Percentiles rank a stretch among this genome's conserved stretches.
These are phyloP conservation scores for Drosophila subsilvestris DNA, from an alignment of 2,888 invertebrate genomes.

Conservation along the genomic window DNA sequence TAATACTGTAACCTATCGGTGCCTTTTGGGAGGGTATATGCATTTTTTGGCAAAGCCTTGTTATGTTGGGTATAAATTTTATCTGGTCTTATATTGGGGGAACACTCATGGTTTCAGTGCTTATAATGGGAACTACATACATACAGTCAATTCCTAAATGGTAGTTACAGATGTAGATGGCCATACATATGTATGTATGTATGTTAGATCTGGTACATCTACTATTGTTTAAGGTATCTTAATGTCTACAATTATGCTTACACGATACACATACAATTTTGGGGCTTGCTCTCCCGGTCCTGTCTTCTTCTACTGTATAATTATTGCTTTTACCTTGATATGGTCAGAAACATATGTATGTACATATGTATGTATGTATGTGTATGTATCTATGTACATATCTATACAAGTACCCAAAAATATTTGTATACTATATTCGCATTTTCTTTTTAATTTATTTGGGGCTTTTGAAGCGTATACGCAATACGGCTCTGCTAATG, in stretches of 20 bases:
- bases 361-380: conserved; percentile 5
- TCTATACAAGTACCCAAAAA: neutral
- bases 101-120: too few species aligned
- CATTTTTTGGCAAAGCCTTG: neutral
- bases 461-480: conserved; percentile 74
- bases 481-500: conserved; percentile 73
- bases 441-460: conserved; percentile 78
- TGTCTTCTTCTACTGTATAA: conserved; percentile 16
- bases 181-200: too few species aligned
- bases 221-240: neutral
- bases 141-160: too few species aligned
- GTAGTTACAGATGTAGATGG: too few species aligned
- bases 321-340: conserved; percentile 53
- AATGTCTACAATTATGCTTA: conserved; percentile 22
- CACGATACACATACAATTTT: conserved; percentile 17
- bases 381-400: neutral
- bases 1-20: conserved; percentile 11
- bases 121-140: too few species aligned
- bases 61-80: too few species aligned
- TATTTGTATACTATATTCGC: conserved; percentile 60
- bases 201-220: too few species aligned
- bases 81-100: too few species aligned
- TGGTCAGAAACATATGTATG: conserved; percentile 25
- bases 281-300: neutral
- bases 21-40: neutral